Evolutionary conservation across 2,113 vertebrate species (phyloP).

Genomic region (Oryctolagus cuniculus): DNA sequence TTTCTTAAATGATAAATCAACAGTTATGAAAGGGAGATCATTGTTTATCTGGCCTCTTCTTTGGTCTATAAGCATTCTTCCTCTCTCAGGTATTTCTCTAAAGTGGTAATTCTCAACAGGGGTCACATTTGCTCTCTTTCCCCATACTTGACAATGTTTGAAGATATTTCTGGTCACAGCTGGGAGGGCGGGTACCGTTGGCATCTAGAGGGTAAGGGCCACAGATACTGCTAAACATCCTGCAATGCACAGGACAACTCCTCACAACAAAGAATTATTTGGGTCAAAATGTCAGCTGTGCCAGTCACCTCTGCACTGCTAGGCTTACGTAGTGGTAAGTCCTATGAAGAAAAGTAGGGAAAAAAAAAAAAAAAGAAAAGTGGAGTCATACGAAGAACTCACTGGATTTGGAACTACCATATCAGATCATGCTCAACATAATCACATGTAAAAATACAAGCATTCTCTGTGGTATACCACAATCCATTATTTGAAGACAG

Average conservation of each 20-base stretch:
- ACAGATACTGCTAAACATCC: slow-evolving; percentile 30
- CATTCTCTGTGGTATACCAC: background rate
- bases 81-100: slow-evolving; percentile 39
- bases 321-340: background rate
- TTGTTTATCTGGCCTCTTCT: slow-evolving; percentile 28
- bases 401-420: background rate
- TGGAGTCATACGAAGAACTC: slow-evolving; percentile 30
- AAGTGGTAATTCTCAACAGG: slow-evolving; percentile 38
- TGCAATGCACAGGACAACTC: background rate
- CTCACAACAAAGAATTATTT: slow-evolving; percentile 38
- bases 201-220: background rate
- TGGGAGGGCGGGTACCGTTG: background rate
- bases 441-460: slow-evolving; percentile 15
- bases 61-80: background rate
- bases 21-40: background rate
- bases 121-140: background rate
- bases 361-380: too few relatives aligned
- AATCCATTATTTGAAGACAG: slow-evolving; percentile 50
- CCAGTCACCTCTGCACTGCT: background rate
- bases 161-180: background rate
- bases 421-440: background rate
- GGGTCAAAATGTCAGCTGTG: slow-evolving; percentile 38
- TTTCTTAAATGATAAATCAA: slow-evolving; percentile 10
- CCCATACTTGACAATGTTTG: background rate
- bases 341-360: slow-evolving; percentile 40